These are phyloP conservation scores for Sylvietta virens DNA, from an alignment of 2,113 vertebrate species.

Conservation along the genomic window DNA sequence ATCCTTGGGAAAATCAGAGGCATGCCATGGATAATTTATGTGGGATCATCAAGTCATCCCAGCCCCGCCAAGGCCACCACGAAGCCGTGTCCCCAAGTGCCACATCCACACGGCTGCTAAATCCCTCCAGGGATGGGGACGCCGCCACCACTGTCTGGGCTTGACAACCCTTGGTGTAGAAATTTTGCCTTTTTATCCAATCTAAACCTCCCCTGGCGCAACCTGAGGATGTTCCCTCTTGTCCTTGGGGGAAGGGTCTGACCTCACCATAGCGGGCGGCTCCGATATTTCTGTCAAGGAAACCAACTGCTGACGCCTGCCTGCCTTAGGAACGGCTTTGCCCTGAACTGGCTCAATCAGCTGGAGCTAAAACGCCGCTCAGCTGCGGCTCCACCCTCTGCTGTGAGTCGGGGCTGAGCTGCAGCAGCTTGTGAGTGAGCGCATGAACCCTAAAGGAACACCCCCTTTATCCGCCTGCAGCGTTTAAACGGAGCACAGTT, in stretches of 20 bases:
- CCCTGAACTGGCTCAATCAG: not conserved
- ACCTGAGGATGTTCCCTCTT: not conserved
- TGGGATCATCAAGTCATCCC: not conserved
- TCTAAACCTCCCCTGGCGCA: not conserved
- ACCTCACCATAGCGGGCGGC: fast-evolving
- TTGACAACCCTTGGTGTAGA: not conserved
- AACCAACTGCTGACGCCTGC: not conserved
- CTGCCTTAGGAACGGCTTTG: not conserved
- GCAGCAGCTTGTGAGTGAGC: fast-evolving
- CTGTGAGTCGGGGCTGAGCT: not conserved
- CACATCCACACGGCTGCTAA: not conserved
- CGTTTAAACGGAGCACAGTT: not conserved
- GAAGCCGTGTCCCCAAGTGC: not conserved
- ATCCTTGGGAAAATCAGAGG: not conserved
- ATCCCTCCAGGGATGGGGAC: not conserved
- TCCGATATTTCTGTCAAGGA: not conserved
- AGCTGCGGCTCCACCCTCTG: fast-evolving
- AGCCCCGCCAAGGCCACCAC: not conserved
- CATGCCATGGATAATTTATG: not conserved
- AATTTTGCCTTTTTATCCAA: too few relatives aligned
- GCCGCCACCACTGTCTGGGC: too few relatives aligned
- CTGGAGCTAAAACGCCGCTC: not conserved
- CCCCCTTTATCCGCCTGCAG: too few relatives aligned
- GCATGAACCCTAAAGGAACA: fast-evolving
- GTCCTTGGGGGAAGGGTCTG: not conserved